Evolutionary conservation across 2,888 invertebrate species (phyloP).

Genomic region (Terebella lapidaria): DNA sequence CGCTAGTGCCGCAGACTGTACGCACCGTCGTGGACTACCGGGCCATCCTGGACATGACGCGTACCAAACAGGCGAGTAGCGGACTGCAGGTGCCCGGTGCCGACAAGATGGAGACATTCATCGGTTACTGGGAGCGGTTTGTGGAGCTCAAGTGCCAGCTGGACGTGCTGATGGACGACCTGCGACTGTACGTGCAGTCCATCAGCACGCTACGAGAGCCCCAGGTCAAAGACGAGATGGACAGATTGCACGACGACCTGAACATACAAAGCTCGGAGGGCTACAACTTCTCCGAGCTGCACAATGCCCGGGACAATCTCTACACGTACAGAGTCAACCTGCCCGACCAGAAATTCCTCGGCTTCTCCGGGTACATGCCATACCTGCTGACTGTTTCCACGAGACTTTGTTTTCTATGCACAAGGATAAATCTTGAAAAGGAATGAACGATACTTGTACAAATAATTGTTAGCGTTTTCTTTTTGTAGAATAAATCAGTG

Average conservation of each 20-base stretch:
- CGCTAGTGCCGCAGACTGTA: slow-evolving; percentile 27
- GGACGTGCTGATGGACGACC: slow-evolving; percentile 32
- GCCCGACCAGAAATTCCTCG: slow-evolving; percentile 35
- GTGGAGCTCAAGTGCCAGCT: slow-evolving; percentile 30
- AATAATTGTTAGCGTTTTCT: background rate
- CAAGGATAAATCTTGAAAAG: background rate
- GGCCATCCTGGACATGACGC: slow-evolving; percentile 28
- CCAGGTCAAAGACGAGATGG: slow-evolving; percentile 32
- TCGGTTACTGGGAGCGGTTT: slow-evolving; percentile 9
- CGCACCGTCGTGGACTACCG: slow-evolving; percentile 29
- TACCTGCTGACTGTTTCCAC: slow-evolving; percentile 33
- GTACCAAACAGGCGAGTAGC: slow-evolving; percentile 15
- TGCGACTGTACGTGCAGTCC: slow-evolving; percentile 30
- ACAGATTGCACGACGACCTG: slow-evolving; percentile 31
- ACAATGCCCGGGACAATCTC: slow-evolving; percentile 39
- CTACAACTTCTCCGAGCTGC: slow-evolving; percentile 34
- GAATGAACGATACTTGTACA: background rate
- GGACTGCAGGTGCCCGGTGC: background rate
- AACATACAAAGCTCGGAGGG: slow-evolving; percentile 29
- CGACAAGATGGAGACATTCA: slow-evolving; percentile 5
- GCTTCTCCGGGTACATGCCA: slow-evolving; percentile 39
- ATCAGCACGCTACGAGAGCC: slow-evolving; percentile 37
- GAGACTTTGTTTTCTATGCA: slow-evolving; percentile 26
- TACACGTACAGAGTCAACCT: slow-evolving; percentile 40
- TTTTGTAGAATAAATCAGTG: too few relatives aligned